Conservation (phyloP, 2,797 vertebrate genomes). For the Erethizon dorsatum region DNA sequence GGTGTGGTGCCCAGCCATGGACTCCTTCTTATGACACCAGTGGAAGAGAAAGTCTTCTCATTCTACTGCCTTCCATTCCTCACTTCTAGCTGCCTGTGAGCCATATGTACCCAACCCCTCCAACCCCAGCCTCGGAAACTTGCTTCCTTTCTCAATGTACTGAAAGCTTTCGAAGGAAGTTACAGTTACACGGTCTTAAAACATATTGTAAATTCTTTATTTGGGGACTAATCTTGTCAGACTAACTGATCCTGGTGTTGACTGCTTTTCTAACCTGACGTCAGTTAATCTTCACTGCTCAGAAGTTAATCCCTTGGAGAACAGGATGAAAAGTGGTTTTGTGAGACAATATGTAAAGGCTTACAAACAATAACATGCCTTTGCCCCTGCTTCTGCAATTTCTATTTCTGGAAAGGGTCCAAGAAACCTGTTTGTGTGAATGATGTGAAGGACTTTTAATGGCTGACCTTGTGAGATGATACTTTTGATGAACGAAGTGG, state of each 20-base stretch:
- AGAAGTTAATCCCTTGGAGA: slow-evolving; percentile 83
- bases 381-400: slow-evolving; percentile 78
- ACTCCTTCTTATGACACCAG: neutral
- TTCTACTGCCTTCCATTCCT: neutral
- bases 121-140: neutral
- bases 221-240: slow-evolving; percentile 73
- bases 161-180: slow-evolving; percentile 69
- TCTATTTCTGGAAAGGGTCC: slow-evolving; percentile 85
- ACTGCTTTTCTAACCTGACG: slow-evolving; percentile 80
- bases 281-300: slow-evolving; percentile 77
- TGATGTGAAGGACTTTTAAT: slow-evolving; percentile 81
- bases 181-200: slow-evolving; percentile 70
- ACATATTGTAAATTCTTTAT: slow-evolving; percentile 78
- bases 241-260: slow-evolving; percentile 70
- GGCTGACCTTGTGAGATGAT: slow-evolving; percentile 72
- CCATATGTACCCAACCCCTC: neutral
- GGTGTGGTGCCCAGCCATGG: neutral
- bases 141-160: slow-evolving; percentile 51
- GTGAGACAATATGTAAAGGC: slow-evolving; percentile 81
- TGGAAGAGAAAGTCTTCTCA: neutral
- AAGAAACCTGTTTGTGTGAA: slow-evolving; percentile 82
- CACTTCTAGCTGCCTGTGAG: neutral
- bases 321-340: slow-evolving; percentile 82
- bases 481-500: slow-evolving; percentile 77
- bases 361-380: slow-evolving; percentile 83